Percentiles rank a stretch among this genome's conserved stretches.
phyloP scores from a whole-genome alignment of 2,888 invertebrate species.

The Mimachlamys varia region DNA sequence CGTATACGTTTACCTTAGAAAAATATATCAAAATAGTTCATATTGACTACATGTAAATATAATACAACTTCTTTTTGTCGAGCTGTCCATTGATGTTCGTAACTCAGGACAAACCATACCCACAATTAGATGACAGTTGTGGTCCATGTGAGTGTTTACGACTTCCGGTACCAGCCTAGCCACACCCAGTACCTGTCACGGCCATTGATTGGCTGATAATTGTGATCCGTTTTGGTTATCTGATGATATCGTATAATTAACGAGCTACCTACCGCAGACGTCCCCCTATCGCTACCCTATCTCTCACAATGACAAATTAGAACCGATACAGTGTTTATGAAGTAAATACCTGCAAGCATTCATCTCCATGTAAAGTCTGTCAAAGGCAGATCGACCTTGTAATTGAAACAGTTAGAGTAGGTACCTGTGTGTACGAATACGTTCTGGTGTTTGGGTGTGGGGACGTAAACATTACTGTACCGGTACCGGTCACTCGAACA shows the following conservation, averaged over 20 bases:
- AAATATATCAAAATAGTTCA: no score
- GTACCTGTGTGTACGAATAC: not conserved
- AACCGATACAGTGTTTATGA: not conserved
- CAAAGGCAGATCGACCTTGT: not conserved
- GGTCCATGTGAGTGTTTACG: not conserved
- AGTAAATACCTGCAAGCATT: not conserved
- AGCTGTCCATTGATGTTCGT: not conserved
- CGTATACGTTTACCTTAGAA: no score
- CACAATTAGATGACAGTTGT: not conserved
- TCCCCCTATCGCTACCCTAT: not conserved
- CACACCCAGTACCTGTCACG: constrained; percentile 18
- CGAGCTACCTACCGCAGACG: not conserved
- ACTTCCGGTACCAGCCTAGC: not conserved
- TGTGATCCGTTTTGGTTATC: not conserved
- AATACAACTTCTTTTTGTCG: no score
- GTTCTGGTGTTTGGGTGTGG: not conserved
- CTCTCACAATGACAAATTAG: not conserved
- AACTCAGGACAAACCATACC: not conserved
- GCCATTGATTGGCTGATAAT: not conserved
- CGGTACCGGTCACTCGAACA: not conserved
- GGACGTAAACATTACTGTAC: not conserved
- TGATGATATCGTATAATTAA: not conserved
- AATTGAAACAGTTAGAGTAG: not conserved
- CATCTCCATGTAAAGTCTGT: not conserved
- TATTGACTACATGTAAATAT: no score